These are phyloP conservation scores for Heliconius sara DNA, from an alignment of 2,888 invertebrate species.

Conservation along the genomic window DNA sequence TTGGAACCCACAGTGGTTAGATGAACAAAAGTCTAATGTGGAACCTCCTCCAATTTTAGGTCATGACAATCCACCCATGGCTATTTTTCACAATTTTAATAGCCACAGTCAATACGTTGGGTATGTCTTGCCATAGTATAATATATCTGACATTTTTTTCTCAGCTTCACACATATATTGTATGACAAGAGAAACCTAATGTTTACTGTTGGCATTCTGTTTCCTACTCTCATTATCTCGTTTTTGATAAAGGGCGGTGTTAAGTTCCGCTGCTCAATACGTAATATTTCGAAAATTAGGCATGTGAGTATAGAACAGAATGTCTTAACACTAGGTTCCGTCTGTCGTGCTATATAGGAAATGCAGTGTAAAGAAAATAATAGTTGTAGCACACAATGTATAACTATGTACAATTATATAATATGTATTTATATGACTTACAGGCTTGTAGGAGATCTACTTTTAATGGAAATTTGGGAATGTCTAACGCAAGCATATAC, in stretches of 20 bases:
- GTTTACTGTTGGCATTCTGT: background rate
- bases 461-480: constrained; percentile 87
- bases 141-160: background rate
- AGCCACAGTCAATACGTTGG: constrained; percentile 85
- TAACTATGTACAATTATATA: constrained; percentile 49
- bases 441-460: constrained; percentile 81
- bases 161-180: background rate
- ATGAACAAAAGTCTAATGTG: constrained; percentile 77
- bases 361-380: background rate
- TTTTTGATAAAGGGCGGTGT: background rate
- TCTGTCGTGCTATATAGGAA: too few relatives aligned
- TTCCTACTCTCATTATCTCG: background rate
- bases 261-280: background rate
- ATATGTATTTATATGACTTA: constrained; percentile 49
- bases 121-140: constrained; percentile 61
- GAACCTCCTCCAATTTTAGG: constrained; percentile 83
- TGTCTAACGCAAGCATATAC: constrained; percentile 68
- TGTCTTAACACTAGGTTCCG: too few relatives aligned
- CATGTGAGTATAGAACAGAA: background rate
- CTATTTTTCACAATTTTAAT: constrained; percentile 82
- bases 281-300: background rate
- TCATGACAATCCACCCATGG: constrained; percentile 73
- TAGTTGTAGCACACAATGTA: background rate
- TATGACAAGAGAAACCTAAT: background rate
- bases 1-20: constrained; percentile 88